These are phyloP conservation scores for Cylloceria caligata DNA, from an alignment of 2,888 invertebrate genomes.

Conservation along the genomic window DNA sequence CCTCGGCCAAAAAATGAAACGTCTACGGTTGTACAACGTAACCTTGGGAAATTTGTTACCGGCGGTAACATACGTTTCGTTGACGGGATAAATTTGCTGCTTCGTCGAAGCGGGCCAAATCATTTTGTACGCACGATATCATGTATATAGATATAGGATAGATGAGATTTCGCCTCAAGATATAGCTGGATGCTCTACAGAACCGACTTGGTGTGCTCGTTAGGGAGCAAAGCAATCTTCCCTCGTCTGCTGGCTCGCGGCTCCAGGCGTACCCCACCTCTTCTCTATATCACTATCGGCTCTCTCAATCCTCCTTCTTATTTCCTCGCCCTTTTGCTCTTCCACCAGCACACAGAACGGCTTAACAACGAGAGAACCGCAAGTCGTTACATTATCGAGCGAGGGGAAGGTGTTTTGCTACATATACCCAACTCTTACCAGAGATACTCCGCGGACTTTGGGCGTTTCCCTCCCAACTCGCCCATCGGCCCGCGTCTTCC, in stretches of 20 bases:
- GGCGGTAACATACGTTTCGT: not conserved
- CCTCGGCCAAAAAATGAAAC: not conserved
- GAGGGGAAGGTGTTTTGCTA: not conserved
- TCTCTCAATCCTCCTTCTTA: not conserved
- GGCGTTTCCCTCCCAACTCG: not conserved
- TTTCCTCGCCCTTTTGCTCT: not conserved
- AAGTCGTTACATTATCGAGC: conserved; percentile 26
- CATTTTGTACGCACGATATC: conserved; percentile 5
- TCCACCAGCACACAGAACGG: not conserved
- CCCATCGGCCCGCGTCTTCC: conserved; percentile 33
- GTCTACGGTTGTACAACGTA: not conserved
- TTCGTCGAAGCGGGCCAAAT: not conserved
- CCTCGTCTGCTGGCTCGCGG: conserved; percentile 7
- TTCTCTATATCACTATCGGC: conserved; percentile 14
- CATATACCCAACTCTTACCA: not conserved
- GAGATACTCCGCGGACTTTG: conserved; percentile 14
- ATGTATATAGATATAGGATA: conserved; percentile 7
- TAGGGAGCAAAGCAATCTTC: conserved; percentile 42
- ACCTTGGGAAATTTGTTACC: not conserved
- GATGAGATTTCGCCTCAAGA: conserved; percentile 40
- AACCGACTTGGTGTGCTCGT: conserved; percentile 42
- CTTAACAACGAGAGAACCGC: conserved; percentile 25
- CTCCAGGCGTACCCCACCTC: conserved; percentile 8
- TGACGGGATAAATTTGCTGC: not conserved
- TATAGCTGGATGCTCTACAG: conserved; percentile 25